Percentiles rank a stretch among this genome's conserved stretches.
phyloP scores from a whole-genome alignment of 2,797 vertebrate genomes.

The Protosalanx chinensis region DNA sequence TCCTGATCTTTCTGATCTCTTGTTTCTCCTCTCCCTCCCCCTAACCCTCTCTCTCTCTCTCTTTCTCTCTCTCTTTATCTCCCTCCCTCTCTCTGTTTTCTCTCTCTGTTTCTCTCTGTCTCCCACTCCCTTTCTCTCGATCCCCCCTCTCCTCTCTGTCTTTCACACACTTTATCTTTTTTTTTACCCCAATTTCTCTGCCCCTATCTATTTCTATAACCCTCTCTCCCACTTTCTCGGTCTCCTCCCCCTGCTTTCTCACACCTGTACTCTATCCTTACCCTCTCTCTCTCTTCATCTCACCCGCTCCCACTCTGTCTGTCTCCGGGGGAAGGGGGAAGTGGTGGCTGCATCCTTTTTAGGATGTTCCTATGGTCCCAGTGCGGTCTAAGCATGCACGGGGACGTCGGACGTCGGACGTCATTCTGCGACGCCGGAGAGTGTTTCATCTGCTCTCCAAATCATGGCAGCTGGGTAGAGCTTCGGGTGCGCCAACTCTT shows the following conservation, averaged over 20 bases:
- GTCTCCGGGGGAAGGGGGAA: slow-evolving; percentile 36
- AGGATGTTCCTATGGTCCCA: slow-evolving; percentile 59
- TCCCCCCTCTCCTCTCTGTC: no score
- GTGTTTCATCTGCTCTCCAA: slow-evolving; percentile 63
- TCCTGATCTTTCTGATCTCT: no score
- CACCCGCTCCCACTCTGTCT: slow-evolving; percentile 23
- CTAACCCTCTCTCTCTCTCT: slow-evolving; percentile 8
- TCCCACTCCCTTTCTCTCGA: no score
- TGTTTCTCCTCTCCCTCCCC: slow-evolving; percentile 2
- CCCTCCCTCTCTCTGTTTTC: slow-evolving; percentile 8
- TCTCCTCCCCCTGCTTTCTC: slow-evolving; percentile 17
- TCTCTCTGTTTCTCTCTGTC: not conserved
- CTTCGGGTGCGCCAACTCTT: slow-evolving; percentile 38
- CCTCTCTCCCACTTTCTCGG: slow-evolving; percentile 9
- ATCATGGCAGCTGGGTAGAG: slow-evolving; percentile 67
- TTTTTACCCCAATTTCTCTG: no score
- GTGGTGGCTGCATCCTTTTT: slow-evolving; percentile 49
- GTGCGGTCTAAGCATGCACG: slow-evolving; percentile 53
- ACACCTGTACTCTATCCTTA: no score
- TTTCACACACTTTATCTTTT: no score
- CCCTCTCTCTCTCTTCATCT: slow-evolving; percentile 3
- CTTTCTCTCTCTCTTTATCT: slow-evolving; percentile 22
- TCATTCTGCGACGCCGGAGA: slow-evolving; percentile 50
- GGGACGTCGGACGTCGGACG: slow-evolving; percentile 55
- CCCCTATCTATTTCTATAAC: no score